Evolutionary conservation across 1,140 invertebrate species (phyloP), one percentile per base, ranked within the genome.

Genomic region (Meloidogyne floridensis): DNA sequence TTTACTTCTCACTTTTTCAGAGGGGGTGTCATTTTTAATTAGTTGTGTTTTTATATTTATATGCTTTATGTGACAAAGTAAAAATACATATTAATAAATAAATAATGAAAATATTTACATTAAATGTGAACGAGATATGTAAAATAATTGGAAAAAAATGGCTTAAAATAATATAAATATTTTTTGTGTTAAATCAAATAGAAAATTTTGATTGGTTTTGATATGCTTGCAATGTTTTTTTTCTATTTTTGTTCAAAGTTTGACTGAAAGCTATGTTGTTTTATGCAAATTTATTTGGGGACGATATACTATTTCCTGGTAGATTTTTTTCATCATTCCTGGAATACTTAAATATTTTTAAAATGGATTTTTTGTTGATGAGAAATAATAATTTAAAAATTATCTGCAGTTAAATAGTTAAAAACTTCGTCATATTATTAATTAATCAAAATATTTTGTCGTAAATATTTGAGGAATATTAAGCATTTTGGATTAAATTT

Each of bases 11-110:
- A n/a, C n/a, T 65, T 65, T n/a, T 65, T 18, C n/a, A 65, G 15
- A 59, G 32, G 32, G 32, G 32, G 59, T 65, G 59, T 65, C 59
- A 65, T 65, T 65, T 65, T 65, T 65, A 65, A 65, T 65, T 65
- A 65, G n/a, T 4, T 65, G 59, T 65, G 15, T 65, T 54, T 65
- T 65, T 65, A n/a, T 65, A 5, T 65, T 65, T 65, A n/a, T 65
- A 5, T 65, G 59, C n/a, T 65, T 15, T 65, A 6, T 65, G 15
- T 65, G 15, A 65, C 47, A 47, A 32, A 47, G 47, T 8, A 47
- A 47, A 47, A 47, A 59, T 3, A 15, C 11, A 3, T 7, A 18
- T 65, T 15, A 65, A 65, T n/a, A n/a, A n/a, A 65, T n/a, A 15
- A 59, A 32, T 32, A 32, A 32, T 32, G 32, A 32, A 2, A 59